A percentile compares a stretch with the other conserved stretches of the same genome.
These are phyloP conservation scores for Epinephelus malabaricus DNA, from an alignment of 2,797 vertebrate genomes.

Conservation along the genomic window DNA sequence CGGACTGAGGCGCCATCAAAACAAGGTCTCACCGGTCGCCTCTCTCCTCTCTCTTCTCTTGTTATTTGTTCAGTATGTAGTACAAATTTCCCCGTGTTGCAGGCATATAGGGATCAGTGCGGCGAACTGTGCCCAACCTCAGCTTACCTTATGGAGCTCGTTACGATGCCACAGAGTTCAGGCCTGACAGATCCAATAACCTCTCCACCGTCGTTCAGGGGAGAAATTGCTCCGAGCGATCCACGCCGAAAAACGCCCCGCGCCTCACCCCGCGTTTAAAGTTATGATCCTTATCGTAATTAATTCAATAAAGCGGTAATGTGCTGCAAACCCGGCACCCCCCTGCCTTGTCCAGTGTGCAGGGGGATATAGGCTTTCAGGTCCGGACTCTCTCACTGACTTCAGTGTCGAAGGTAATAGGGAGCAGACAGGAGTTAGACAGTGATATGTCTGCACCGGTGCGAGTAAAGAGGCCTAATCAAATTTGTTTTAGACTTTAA, in stretches of 20 bases:
- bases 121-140: constrained; percentile 94
- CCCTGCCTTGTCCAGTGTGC: constrained; percentile 77
- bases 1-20: constrained; percentile 69
- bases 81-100: constrained; percentile 96
- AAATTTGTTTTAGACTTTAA: constrained; percentile 88
- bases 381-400: constrained; percentile 88
- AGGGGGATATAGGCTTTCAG: constrained; percentile 87
- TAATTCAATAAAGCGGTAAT: constrained; percentile 99
- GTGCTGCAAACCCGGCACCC: constrained; percentile 95
- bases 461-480: constrained; percentile 86
- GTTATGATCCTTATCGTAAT: constrained; percentile 99
- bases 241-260: constrained; percentile 87
- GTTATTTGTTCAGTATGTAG: constrained; percentile 97
- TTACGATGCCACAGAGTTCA: constrained; percentile 98
- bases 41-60: constrained; percentile 58
- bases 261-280: constrained; percentile 99
- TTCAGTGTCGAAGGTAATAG: constrained; percentile 94
- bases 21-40: constrained; percentile 65
- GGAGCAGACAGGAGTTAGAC: constrained; percentile 90
- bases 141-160: constrained; percentile 94
- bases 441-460: constrained; percentile 78
- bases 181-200: constrained; percentile 99
- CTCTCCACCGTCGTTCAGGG: constrained; percentile 91
- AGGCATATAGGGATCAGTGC: constrained; percentile 91
- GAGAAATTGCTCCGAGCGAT: constrained; percentile 96